Percentiles rank a stretch among this genome's conserved stretches.
These are phyloP conservation scores for Astatotilapia flaviijosephi DNA, from an alignment of 2,113 vertebrate genomes.

Conservation along the genomic window DNA sequence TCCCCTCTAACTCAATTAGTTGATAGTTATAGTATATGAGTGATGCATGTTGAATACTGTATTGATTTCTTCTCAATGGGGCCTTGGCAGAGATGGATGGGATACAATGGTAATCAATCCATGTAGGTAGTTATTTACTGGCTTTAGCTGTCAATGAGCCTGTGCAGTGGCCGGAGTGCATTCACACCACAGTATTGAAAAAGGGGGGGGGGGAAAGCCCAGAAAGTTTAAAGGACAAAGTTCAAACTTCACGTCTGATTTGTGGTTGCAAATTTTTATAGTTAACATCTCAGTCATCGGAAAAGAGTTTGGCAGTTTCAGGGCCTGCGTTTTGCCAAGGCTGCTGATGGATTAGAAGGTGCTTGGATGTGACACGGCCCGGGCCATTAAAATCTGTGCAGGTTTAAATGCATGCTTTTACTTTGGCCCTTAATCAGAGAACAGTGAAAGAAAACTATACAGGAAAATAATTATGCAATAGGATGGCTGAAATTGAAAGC, in stretches of 20 bases:
- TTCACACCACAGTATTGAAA: not conserved
- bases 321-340: not conserved
- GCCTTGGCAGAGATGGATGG: slow-evolving; percentile 35
- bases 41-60: slow-evolving; percentile 15
- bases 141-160: slow-evolving; percentile 11
- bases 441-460: not conserved
- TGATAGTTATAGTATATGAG: slow-evolving; percentile 2
- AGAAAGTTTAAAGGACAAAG: not conserved
- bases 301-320: not conserved
- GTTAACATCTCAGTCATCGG: not conserved
- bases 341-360: slow-evolving; percentile 29
- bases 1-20: not conserved
- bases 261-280: not conserved
- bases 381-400: not conserved
- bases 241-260: not conserved
- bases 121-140: slow-evolving; percentile 37
- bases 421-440: not conserved
- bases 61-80: slow-evolving; percentile 24
- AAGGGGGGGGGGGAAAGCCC: fast-evolving
- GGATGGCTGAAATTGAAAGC: not conserved
- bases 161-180: not conserved
- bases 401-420: not conserved
- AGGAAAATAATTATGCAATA: not conserved
- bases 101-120: slow-evolving; percentile 24
- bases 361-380: not conserved